Evolutionary conservation across 2,113 vertebrate genomes (phyloP), one percentile per base, ranked within the genome.

Genomic region (Dissostichus mawsoni): DNA sequence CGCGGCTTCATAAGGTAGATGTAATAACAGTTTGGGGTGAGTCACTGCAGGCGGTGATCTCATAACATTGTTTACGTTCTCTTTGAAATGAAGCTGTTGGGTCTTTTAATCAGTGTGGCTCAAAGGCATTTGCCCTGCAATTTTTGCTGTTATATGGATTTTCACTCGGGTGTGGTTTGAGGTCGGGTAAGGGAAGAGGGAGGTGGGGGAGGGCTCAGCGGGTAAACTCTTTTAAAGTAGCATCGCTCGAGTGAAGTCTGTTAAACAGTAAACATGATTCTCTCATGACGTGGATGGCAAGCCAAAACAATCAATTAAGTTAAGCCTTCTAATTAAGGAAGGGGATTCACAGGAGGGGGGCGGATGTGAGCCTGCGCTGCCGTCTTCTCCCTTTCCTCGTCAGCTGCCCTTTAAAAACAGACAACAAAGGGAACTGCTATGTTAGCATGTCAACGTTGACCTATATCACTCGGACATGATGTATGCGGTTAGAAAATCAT

Each of bases 121-220:
- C 73, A 89, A 86, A 90, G 84, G 88, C 87, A 89, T 89, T 87
- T 84, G 76, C 90, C 87, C 89, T 91, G 87, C 90, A 90, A 92
- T 94, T 93, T 94, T 88, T 92, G 86, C 88, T 86, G 87, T 90
- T 86, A 75, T 88, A 87, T 81, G 87, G 85, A 85, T 92, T 93
- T 91, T 90, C 71, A 73, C 64, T 65, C 2, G 86, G 90, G 87
- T 91, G 92, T 85, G 91, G 90, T 93, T 90, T 88, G 75, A 77
- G 83, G 79, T 81, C 44, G 82, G 55, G 69, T 61, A 52, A 88
- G 65, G 64, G 45, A 59, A n/a, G 70, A 64, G 67, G 64, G 55
- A 57, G 23, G 23, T 6, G 56, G 74, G 44, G 66, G 63, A 57
- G 71, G 76, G 62, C 53, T 45, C 45, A 1, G 70, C n/a, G 63